phyloP scores from a whole-genome alignment of 2,797 vertebrate species.

The Buphagus erythrorhynchus region DNA sequence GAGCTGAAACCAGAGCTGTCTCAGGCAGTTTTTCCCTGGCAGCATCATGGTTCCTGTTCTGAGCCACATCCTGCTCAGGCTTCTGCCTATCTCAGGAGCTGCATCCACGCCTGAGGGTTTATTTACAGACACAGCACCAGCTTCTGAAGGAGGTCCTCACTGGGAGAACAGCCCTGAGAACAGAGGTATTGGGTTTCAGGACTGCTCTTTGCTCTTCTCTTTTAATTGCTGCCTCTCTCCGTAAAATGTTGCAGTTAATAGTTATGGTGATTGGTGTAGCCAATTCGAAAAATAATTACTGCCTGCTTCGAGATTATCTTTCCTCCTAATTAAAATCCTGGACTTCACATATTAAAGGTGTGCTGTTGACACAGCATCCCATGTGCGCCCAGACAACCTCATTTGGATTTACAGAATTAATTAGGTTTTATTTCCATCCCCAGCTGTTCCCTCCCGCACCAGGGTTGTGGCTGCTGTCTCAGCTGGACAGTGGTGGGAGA shows the following conservation, averaged over 20 bases:
- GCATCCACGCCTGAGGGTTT: background rate
- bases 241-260: slow-evolving; percentile 53
- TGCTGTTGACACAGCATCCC: slow-evolving; percentile 60
- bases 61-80: background rate
- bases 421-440: slow-evolving; percentile 75
- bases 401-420: slow-evolving; percentile 78
- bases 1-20: background rate
- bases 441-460: slow-evolving; percentile 69
- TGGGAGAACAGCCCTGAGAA: background rate
- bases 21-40: background rate
- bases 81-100: background rate
- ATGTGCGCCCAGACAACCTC: slow-evolving; percentile 65
- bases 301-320: slow-evolving; percentile 70
- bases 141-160: background rate
- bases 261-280: slow-evolving; percentile 65
- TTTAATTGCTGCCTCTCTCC: slow-evolving; percentile 52
- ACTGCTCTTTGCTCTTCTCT: slow-evolving; percentile 27
- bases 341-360: slow-evolving; percentile 72
- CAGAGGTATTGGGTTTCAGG: background rate
- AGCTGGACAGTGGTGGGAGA: slow-evolving; percentile 37
- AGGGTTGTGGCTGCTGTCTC: background rate
- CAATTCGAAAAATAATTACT: slow-evolving; percentile 77
- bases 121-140: background rate
- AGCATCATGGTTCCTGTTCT: background rate
- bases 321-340: slow-evolving; percentile 80